Evolutionary conservation across 2,113 vertebrate species (phyloP).

Genomic region (Paraplagusia blochii): DNA sequence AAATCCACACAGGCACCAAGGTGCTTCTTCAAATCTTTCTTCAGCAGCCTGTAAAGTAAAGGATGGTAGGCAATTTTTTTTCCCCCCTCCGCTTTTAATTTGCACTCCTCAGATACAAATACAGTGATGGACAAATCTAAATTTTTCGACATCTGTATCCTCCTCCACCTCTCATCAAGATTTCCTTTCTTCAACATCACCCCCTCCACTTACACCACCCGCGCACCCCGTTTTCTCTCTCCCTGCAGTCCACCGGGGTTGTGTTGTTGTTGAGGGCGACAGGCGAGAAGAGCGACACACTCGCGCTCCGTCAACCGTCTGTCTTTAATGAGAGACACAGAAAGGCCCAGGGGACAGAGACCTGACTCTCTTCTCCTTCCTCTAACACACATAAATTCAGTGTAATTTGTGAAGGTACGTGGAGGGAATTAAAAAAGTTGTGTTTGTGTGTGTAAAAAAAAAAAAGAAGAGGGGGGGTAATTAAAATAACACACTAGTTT

Average conservation of each 20-base stretch:
- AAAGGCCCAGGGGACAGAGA: constrained; percentile 74
- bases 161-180: constrained; percentile 54
- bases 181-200: constrained; percentile 41
- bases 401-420: constrained; percentile 47
- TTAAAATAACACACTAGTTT: constrained; percentile 55
- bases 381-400: constrained; percentile 37
- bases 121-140: constrained; percentile 42
- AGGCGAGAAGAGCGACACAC: constrained; percentile 76
- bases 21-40: constrained; percentile 23
- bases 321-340: constrained; percentile 80
- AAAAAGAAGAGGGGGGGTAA: constrained; percentile 55
- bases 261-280: constrained; percentile 76
- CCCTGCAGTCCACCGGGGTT: constrained; percentile 70
- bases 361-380: constrained; percentile 63
- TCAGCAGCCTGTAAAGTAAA: background rate
- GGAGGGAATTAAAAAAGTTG: constrained; percentile 26
- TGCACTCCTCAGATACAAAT: constrained; percentile 22
- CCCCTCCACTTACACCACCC: constrained; percentile 10
- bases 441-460: constrained; percentile 22
- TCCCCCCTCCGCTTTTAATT: background rate
- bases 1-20: constrained; percentile 2
- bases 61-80: constrained; percentile 17
- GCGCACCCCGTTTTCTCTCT: constrained; percentile 47
- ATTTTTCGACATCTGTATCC: constrained; percentile 56
- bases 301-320: constrained; percentile 78